Evolutionary conservation across 1,140 invertebrate species (phyloP).

Genomic region (Bombus pascuorum): DNA sequence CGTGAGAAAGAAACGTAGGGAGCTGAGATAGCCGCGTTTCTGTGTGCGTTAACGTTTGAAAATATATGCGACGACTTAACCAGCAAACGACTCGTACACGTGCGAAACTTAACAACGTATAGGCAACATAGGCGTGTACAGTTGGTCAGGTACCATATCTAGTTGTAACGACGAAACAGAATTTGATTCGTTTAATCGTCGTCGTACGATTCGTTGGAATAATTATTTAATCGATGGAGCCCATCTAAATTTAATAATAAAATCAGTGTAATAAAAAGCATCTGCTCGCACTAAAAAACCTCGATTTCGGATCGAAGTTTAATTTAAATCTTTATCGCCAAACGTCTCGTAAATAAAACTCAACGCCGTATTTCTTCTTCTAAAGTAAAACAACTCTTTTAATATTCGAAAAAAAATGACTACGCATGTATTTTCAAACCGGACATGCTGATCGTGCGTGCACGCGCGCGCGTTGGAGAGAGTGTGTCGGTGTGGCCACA

Average conservation of each 20-base stretch:
- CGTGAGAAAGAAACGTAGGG: slow-evolving; percentile 12
- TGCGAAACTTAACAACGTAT: neutral
- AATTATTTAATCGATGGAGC: too few species aligned
- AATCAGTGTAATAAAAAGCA: neutral
- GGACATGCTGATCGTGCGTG: neutral
- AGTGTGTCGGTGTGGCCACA: slow-evolving; percentile 53
- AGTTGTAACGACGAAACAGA: neutral
- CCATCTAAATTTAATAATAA: neutral
- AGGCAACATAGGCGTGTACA: neutral
- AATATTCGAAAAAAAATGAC: neutral
- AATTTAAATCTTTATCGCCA: neutral
- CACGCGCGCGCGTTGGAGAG: neutral
- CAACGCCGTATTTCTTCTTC: too few species aligned
- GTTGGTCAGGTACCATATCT: neutral
- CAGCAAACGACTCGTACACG: neutral
- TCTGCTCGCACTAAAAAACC: neutral
- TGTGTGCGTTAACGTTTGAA: slow-evolving; percentile 12
- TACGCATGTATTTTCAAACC: too few species aligned
- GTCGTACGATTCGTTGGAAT: too few species aligned
- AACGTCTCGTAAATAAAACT: neutral
- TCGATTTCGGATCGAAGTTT: neutral
- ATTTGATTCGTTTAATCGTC: too few species aligned
- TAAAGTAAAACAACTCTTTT: neutral
- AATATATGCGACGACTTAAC: slow-evolving; percentile 20
- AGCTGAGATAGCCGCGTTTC: slow-evolving; percentile 15